Evolutionary conservation across 2,888 invertebrate genomes (phyloP), one percentile per base, ranked within the genome.

Genomic region (Drosophila lutescens): DNA sequence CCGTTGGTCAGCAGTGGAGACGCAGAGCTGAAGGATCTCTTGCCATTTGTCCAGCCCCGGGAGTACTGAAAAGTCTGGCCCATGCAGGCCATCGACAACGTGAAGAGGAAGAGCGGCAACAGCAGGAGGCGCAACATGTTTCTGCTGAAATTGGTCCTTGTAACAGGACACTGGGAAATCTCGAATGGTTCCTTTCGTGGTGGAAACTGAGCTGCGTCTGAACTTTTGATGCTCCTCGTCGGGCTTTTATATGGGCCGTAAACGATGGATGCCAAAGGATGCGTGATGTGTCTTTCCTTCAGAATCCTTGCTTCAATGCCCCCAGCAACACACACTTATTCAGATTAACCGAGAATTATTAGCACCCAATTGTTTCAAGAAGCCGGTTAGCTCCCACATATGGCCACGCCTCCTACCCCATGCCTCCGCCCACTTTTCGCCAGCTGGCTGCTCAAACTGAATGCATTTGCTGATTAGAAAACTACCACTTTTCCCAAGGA

Each of bases 1-100:
- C 56, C 58, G 46, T 60, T 74, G 59, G 55, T 51, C 40, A 80
- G 20, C 5, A 80, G 49, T 4, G 74, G 49, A 3, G 82, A 40
- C 6, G 74, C 12, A 44, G 49, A 78, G n/a, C 89, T 82, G 4
- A 79, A 62, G 1, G 86, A 77, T 0, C 95, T 91, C 83, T 95
- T 95, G 23, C 96, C 96, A 86, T 95, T 96, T 72, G 95, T 96
- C 96, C 96, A 96, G 6, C 96, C 96, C 0, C 95, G 93, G 43
- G 95, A 96, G 91, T 96, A 96, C 86, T 96, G 96, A 92, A 96
- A 96, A 7, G 95, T 96, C 92, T 96, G 96, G 0, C 94, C 94
- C 89, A 91, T 91, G 74, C 91, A 91, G 1, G 78, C 86, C 85
- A 90, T 90, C 20, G 89, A 89, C 38, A 91, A 66, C 0, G 88